Base-by-base conservation (phyloP, 2,888 invertebrate species). In the Tinea trinotella region DNA sequence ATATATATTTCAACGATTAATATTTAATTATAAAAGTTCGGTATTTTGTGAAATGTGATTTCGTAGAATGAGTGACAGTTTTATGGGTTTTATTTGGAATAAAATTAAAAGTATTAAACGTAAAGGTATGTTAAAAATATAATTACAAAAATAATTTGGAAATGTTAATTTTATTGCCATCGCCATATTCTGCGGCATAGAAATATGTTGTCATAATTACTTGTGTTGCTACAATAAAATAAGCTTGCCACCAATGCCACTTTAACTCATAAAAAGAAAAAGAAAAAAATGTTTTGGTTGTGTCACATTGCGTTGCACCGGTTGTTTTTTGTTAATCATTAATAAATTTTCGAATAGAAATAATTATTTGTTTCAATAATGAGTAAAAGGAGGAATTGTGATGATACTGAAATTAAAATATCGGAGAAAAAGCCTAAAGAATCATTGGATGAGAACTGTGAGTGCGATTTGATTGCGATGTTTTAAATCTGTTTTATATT, bases 71-170 rank as follows among this genome's bases (percentile, higher is more conserved):
- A 40, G 15, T 15, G 7, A 40, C n/a, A 3, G 40, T 40, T 40
- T 40, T 40, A 2, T 40, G 2, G 2, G 13, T 15, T 4, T 12
- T 7, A 13, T 40, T 40, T 40, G 40, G 40, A 40, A 40, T 40
- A 40, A 40, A 12, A 15, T 40, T 40, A 40, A 40, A 40, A 4
- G 40, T 15, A n/a, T 40, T 12, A 40, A 15, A 40, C 40, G 40
- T 40, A 40, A 40, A 40, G 40, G 40, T 40, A n/a, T 13, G 40
- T 12, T 24, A n/a, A n/a, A n/a, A n/a, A n/a, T n/a, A n/a, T n/a
- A n/a, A n/a, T n/a, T n/a, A n/a, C n/a, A n/a, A n/a, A n/a, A n/a
- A n/a, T n/a, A n/a, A n/a, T n/a, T n/a, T n/a, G n/a, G n/a, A n/a
- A n/a, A n/a, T n/a, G n/a, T n/a, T n/a, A n/a, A n/a, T n/a, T n/a